These are phyloP conservation scores for Cerastis rubricosa DNA, from an alignment of 2,888 invertebrate species.

Conservation along the genomic window DNA sequence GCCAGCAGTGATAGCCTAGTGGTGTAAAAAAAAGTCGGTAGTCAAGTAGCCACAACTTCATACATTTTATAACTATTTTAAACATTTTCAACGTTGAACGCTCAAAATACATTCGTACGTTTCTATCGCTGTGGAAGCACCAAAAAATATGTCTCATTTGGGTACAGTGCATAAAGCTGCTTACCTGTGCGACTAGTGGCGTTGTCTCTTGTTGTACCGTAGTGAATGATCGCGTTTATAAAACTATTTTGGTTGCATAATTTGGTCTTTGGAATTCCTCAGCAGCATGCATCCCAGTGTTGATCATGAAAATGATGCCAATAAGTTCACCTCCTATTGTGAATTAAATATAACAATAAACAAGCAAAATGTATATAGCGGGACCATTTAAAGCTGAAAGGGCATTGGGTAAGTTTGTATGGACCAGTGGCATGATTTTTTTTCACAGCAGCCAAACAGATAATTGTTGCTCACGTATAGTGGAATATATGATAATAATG, in stretches of 20 bases:
- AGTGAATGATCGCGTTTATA: background rate
- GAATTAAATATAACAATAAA: too few relatives aligned
- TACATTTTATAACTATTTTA: background rate
- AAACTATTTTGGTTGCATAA: background rate
- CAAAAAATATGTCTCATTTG: conserved; percentile 28
- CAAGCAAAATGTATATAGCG: too few relatives aligned
- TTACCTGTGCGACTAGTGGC: conserved; percentile 12
- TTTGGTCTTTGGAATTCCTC: background rate
- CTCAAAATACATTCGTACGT: conserved; percentile 21
- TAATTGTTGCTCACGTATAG: too few relatives aligned
- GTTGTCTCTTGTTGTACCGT: background rate
- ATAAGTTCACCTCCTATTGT: too few relatives aligned
- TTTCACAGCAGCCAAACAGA: too few relatives aligned
- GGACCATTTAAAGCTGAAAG: too few relatives aligned
- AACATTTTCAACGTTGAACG: background rate
- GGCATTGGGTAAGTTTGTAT: too few relatives aligned
- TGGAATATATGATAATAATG: too few relatives aligned
- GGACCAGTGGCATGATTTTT: too few relatives aligned
- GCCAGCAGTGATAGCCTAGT: too few relatives aligned
- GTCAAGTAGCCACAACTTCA: too few relatives aligned
- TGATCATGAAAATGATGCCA: background rate
- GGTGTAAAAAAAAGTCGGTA: too few relatives aligned
- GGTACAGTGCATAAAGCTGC: conserved; percentile 27
- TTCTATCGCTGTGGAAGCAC: background rate
- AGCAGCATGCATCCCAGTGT: background rate